Evolutionary conservation across 2,797 vertebrate species (phyloP).

Genomic region (Potorous gilbertii): DNA sequence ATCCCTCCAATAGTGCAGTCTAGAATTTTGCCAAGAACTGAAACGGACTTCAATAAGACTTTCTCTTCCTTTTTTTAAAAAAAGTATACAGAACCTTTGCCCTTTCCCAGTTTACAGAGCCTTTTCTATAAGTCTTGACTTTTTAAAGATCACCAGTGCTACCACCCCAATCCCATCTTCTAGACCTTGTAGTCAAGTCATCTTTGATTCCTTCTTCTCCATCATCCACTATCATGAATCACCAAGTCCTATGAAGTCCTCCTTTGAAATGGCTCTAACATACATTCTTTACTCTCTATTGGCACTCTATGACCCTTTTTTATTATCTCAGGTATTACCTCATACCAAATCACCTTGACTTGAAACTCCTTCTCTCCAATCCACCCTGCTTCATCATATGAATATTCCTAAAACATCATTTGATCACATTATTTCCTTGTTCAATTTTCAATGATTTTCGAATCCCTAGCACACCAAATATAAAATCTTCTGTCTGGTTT

Average conservation of each 20-base stretch:
- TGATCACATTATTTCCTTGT: not conserved
- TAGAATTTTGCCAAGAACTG: not conserved
- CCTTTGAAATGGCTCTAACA: not conserved
- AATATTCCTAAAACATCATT: not conserved
- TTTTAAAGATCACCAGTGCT: not conserved
- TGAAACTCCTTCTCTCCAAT: not conserved
- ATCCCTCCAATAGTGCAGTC: not conserved
- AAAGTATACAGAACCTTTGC: not conserved
- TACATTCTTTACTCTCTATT: not conserved
- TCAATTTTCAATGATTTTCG: not conserved
- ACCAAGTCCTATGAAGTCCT: not conserved
- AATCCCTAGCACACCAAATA: not conserved
- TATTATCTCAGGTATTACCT: not conserved
- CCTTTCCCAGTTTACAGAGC: not conserved
- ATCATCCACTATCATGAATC: not conserved
- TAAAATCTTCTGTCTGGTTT: not conserved
- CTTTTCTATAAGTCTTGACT: not conserved
- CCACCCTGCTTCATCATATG: not conserved
- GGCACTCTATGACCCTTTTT: not conserved
- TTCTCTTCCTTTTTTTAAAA: not conserved
- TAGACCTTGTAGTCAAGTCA: not conserved
- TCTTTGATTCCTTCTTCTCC: not conserved
- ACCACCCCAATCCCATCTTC: not conserved
- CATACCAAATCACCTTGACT: not conserved
- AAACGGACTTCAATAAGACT: not conserved